Conservation (phyloP, 2,888 invertebrate genomes). For the Cremastinae sp. region DNA sequence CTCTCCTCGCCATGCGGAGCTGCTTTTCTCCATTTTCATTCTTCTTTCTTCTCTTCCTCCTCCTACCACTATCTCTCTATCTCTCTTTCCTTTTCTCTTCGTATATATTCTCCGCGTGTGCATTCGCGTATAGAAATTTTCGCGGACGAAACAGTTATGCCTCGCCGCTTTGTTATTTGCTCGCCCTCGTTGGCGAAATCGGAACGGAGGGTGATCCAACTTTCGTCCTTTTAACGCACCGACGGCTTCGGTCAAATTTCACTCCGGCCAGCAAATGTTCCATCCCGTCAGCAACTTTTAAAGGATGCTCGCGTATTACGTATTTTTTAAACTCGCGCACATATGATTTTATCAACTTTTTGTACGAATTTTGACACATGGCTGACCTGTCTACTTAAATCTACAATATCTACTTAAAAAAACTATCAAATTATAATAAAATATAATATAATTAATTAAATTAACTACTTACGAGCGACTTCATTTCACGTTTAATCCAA, state of each 20-base stretch:
- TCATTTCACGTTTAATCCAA: too few species aligned
- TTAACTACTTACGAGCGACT: too few species aligned
- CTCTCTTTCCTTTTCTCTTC: slow-evolving; percentile 1
- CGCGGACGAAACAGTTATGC: slow-evolving; percentile 67
- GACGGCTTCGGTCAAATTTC: slow-evolving; percentile 12
- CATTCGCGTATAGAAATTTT: slow-evolving; percentile 7
- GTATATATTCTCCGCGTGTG: background rate
- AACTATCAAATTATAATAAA: too few species aligned
- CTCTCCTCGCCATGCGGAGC: background rate
- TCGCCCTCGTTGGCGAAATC: slow-evolving; percentile 65
- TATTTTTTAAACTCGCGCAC: too few species aligned
- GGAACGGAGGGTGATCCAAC: slow-evolving; percentile 69
- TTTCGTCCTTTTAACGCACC: slow-evolving; percentile 71
- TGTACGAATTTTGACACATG: too few species aligned
- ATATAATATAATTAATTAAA: too few species aligned
- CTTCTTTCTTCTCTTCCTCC: slow-evolving; percentile 2
- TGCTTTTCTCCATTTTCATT: slow-evolving; percentile 9
- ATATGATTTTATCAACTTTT: too few species aligned
- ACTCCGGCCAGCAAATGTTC: slow-evolving; percentile 13
- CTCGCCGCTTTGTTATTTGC: slow-evolving; percentile 78
- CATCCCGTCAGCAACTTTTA: background rate
- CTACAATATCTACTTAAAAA: too few species aligned
- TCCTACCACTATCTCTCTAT: background rate
- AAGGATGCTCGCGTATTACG: background rate
- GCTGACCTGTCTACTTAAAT: too few species aligned